A percentile compares a stretch with the other conserved stretches of the same genome.
These are phyloP conservation scores for Anoura caudifer DNA, from an alignment of 2,113 vertebrate species.

Conservation along the genomic window DNA sequence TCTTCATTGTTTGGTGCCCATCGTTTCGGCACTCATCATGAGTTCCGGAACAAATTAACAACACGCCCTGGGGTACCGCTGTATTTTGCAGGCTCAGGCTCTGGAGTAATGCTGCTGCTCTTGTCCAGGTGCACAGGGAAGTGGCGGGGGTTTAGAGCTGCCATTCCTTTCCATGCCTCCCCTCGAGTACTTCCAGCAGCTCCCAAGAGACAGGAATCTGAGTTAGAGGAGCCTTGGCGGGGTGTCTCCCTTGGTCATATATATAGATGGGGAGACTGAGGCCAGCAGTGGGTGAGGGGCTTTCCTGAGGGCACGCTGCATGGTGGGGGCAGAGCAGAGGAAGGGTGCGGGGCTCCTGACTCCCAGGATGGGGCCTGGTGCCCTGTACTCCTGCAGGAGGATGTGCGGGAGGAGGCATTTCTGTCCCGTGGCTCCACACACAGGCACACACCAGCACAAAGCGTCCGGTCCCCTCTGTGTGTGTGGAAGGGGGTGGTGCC, in stretches of 20 bases:
- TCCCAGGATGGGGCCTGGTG: background rate
- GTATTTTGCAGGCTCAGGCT: background rate
- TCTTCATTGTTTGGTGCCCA: too few species aligned
- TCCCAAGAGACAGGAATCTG: background rate
- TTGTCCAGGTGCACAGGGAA: too few species aligned
- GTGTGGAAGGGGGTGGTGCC: background rate
- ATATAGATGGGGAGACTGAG: background rate
- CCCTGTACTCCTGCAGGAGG: background rate
- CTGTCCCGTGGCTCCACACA: background rate
- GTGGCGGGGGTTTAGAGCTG: too few species aligned
- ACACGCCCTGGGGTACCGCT: too few species aligned
- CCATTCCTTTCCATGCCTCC: background rate
- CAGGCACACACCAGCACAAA: background rate
- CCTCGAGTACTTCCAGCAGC: background rate
- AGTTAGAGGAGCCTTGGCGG: background rate
- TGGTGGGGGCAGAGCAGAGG: background rate
- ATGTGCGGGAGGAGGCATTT: background rate
- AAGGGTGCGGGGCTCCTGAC: background rate
- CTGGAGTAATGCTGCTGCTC: background rate
- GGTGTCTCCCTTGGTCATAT: background rate
- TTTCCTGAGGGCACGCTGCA: background rate
- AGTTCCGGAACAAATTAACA: too few species aligned
- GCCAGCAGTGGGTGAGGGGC: background rate
- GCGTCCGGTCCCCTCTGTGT: background rate
- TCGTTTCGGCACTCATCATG: too few species aligned